These are phyloP conservation scores for Globicephala melas DNA, from an alignment of 2,113 vertebrate species.

Conservation along the genomic window DNA sequence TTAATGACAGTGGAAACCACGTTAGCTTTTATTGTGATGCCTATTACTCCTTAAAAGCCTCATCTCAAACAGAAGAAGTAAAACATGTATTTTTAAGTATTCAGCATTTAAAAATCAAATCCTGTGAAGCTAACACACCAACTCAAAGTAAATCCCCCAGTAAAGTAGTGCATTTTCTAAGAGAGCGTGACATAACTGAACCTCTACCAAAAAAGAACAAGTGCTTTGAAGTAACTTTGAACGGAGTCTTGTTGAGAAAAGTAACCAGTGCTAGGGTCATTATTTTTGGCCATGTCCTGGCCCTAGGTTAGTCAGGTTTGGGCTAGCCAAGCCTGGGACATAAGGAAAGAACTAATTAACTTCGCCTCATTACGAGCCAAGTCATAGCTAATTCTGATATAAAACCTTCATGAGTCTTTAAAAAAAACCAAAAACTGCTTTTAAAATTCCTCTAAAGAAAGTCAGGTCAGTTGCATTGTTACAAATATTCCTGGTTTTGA, in stretches of 20 bases:
- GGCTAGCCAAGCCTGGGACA: background rate
- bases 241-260: background rate
- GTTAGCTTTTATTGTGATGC: constrained; percentile 35
- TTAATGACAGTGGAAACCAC: background rate
- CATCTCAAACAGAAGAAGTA: constrained; percentile 46
- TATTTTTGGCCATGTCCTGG: background rate
- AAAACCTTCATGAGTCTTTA: background rate
- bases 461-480: background rate
- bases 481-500: background rate
- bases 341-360: background rate
- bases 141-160: background rate
- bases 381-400: background rate
- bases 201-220: background rate
- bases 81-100: constrained; percentile 56
- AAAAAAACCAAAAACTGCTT: background rate
- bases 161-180: background rate
- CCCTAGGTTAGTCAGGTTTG: background rate
- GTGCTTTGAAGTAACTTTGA: background rate
- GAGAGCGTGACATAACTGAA: background rate
- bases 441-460: background rate
- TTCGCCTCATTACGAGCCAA: background rate
- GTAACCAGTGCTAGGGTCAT: background rate
- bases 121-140: background rate
- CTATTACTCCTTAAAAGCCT: constrained; percentile 54
- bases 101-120: constrained; percentile 46